Base-by-base conservation (phyloP, 2,113 vertebrate genomes). In the Sialia sialis region DNA sequence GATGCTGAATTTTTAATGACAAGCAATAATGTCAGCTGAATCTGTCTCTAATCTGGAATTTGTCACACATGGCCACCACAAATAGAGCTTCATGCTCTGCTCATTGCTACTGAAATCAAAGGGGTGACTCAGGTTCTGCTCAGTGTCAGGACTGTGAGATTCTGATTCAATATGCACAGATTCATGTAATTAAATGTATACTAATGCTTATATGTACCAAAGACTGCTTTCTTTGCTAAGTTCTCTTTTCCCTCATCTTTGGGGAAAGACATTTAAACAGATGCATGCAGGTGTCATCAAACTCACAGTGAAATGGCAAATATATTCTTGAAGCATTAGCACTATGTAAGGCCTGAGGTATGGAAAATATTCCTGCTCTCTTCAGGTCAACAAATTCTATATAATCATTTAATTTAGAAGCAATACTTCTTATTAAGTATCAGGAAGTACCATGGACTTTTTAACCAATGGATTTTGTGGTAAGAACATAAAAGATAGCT, bases 1-100 rank as follows among this genome's bases (percentile, higher is more conserved):
- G 52, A 64, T 94, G 84, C 29, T 94, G 84, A 89, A 88, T 93
- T 91, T 95, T 95, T 95, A 90, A 95, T 58, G 43, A 13, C 13
- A 63, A 44, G 7, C 52, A 89, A 58, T 84, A 77, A 74, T 67
- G 21, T 59, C 76, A 90, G 21, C 25, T 77, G 76, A 63, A 74
- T 74, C 27, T 41, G 1, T 38, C 38, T 89, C 43, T 84, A 48
- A 51, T 70, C 69, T 70, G 48, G 73, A 90, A 68, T 72, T 39
- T 89, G 27, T 72, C 63, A 72, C 46, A 75, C 9, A 8, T 10
- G 16, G 27, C 18, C 54, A 77, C 64, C 43, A 59, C 39, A 39
- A 63, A 90, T 32, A 62, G 23, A 21, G 13, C 22, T 85, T 90
- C n/a, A 29, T 76, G 21, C 12, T 75, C 43, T 89, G 32, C 25